phyloP scores from a whole-genome alignment of 2,113 vertebrate genomes.

The Lepus timidus region DNA sequence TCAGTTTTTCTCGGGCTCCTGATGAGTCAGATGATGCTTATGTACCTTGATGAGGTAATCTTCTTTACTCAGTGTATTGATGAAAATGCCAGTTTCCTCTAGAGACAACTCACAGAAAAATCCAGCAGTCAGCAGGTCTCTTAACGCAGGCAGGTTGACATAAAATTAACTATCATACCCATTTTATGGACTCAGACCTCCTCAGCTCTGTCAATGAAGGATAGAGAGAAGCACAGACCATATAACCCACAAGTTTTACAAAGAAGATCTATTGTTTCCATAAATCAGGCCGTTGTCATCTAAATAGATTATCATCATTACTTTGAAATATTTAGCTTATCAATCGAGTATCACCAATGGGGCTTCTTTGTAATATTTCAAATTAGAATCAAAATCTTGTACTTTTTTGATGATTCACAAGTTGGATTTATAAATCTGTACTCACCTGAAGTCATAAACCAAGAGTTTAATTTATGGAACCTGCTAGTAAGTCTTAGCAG shows the following conservation, averaged over 20 bases:
- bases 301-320: conserved; percentile 44
- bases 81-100: background rate
- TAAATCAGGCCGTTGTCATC: conserved; percentile 39
- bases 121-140: background rate
- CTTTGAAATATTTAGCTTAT: conserved; percentile 52
- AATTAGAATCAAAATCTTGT: conserved; percentile 80
- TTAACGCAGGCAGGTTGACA: background rate
- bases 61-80: background rate
- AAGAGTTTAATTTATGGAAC: conserved; percentile 83
- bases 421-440: conserved; percentile 84
- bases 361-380: conserved; percentile 78
- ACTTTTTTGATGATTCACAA: conserved; percentile 83
- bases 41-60: background rate
- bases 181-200: background rate
- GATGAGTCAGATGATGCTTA: background rate
- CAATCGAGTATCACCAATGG: conserved; percentile 48
- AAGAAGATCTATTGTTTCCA: background rate
- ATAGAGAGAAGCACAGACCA: background rate
- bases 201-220: background rate
- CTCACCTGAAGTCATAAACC: conserved; percentile 82
- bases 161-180: background rate
- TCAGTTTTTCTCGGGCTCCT: background rate
- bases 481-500: conserved; percentile 81
- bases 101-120: background rate
- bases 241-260: background rate